Evolutionary conservation across 2,888 invertebrate species (phyloP), one percentile per base, ranked within the genome.

Genomic region (Andrena camellia): DNA sequence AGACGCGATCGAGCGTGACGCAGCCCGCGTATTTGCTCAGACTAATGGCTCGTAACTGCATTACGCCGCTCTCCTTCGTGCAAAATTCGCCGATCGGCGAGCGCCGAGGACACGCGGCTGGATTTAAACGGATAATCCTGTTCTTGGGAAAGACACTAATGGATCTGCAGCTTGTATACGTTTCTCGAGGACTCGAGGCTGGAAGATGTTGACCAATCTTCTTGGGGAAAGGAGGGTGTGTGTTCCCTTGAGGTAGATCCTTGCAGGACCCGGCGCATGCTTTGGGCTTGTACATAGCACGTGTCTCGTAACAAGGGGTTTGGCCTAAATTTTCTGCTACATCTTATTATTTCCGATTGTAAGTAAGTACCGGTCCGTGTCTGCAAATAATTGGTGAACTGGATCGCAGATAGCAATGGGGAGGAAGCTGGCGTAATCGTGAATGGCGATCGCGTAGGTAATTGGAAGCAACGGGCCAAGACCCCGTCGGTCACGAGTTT

Each of bases 21-120:
- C 33, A n/a, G 26, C 60, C 10, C 42, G 26, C 57, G 69, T 59
- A 29, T 69, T 42, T 26, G 13, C 35, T 29, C 10, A 35, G 42
- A 72, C 62, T 72, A 77, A 63, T 54, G 72, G 72, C 26, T 64
- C 8, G n/a, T 17, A 70, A 23, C 54, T 23, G 2, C 29, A n/a
- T 26, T 35, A 42, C 17, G 29, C 17, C 52, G 20, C n/a, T 60
- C 52, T n/a, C 10, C 20, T 63, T 23, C 31, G n/a, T 42, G 17
- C 20, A 48, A 52, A 54, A 54, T 63, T 62, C 20, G 60, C 42
- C 29, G 31, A 48, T 33, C 42, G 35, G 31, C 17, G 29, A 23
- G 23, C 23, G 57, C 8, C 57, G 26, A 1, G 10, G 57, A 23
- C 57, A 54, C 54, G 54, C 20, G 54, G n/a, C 54, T 54, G 54